Percentiles rank a stretch among this genome's conserved stretches.
Conservation (phyloP, 2,888 invertebrate genomes). For the Drosophila meridionalis region DNA sequence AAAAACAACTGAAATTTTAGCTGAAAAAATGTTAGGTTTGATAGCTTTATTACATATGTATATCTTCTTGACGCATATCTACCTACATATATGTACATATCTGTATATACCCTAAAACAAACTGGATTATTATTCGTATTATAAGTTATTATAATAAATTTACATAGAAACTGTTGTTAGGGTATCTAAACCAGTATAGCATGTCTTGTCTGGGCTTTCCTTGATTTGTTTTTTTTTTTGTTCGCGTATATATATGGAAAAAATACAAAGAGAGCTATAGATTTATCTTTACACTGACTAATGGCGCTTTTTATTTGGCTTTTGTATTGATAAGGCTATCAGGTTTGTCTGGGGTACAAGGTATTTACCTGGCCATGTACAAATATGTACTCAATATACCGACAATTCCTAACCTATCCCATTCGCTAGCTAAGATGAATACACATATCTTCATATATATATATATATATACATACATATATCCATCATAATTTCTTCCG, state of each 20-base stretch:
- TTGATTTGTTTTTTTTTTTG: not conserved
- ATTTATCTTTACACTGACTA: slow-evolving; percentile 45
- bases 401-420: slow-evolving; percentile 25
- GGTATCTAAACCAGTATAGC: not conserved
- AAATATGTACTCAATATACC: not conserved
- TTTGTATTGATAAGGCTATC: slow-evolving; percentile 43
- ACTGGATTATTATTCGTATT: not conserved
- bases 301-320: not conserved
- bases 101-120: not conserved
- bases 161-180: not conserved
- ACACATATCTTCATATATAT: not conserved
- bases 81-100: not conserved
- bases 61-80: not conserved
- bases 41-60: not conserved
- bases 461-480: not conserved
- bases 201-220: not conserved
- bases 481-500: not conserved
- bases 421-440: slow-evolving; percentile 5
- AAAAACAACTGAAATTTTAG: not conserved
- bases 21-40: not conserved
- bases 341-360: not conserved
- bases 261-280: not conserved
- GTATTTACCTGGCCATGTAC: slow-evolving; percentile 9
- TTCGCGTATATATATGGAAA: not conserved
- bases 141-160: too few relatives aligned